These are phyloP conservation scores for Zhuqinia jingwanae DNA, from an alignment of 2,888 invertebrate genomes.

Conservation along the genomic window DNA sequence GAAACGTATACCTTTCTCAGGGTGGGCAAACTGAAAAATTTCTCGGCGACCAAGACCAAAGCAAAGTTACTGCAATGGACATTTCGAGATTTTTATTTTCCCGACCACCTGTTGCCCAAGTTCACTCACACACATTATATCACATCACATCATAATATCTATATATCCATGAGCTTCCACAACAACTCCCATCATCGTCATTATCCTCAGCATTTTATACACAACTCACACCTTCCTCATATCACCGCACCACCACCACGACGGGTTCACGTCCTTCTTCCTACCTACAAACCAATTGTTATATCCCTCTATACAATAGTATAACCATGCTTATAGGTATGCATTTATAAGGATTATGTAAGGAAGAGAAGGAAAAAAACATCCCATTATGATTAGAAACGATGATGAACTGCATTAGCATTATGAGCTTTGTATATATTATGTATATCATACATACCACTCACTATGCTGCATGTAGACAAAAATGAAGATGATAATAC, in stretches of 20 bases:
- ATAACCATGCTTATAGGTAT: not conserved
- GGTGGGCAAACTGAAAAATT: too few species aligned
- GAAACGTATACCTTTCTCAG: too few species aligned
- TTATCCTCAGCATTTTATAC: conserved; percentile 6
- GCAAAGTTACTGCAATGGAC: too few species aligned
- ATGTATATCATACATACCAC: not conserved
- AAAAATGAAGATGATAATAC: conserved; percentile 16
- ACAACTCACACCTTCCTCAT: conserved; percentile 19
- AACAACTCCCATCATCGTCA: not conserved
- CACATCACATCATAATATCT: conserved; percentile 24
- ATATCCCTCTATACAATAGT: not conserved
- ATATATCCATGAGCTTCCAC: conserved; percentile 34
- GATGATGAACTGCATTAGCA: conserved; percentile 30
- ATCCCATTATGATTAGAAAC: conserved; percentile 39
- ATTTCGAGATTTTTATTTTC: too few species aligned
- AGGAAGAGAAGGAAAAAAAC: conserved; percentile 25
- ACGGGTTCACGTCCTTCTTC: conserved; percentile 46
- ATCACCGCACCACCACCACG: not conserved
- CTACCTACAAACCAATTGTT: conserved; percentile 14
- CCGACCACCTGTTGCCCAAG: too few species aligned
- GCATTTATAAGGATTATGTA: conserved; percentile 49
- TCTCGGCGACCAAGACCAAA: too few species aligned
- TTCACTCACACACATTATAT: not conserved
- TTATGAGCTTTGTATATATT: too few species aligned
- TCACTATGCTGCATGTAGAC: not conserved